phyloP scores from a whole-genome alignment of 2,888 invertebrate species.

The Drosophila picticornis region DNA sequence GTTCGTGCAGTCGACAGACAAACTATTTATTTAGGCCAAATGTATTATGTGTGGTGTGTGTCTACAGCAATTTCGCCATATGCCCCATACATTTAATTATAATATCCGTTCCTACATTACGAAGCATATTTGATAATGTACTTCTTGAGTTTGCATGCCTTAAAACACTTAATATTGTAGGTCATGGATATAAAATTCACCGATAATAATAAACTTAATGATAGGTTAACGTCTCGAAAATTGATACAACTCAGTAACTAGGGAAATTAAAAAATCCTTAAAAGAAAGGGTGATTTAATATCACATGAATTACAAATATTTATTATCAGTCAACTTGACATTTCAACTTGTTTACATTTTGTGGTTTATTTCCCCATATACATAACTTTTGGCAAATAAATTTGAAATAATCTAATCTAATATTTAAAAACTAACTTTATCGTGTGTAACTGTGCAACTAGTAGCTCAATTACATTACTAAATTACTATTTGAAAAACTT shows the following conservation, averaged over 20 bases:
- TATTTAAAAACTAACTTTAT: too few relatives aligned
- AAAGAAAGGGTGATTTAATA: background rate
- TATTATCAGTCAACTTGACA: background rate
- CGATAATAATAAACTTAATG: background rate
- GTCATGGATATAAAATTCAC: background rate
- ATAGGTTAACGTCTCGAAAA: background rate
- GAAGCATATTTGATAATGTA: conserved; percentile 6
- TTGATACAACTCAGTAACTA: background rate
- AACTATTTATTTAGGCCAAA: conserved; percentile 60
- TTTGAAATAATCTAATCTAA: background rate
- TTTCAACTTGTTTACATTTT: background rate
- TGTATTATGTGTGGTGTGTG: conserved; percentile 30
- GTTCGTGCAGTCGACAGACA: conserved; percentile 12
- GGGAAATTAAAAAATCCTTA: background rate
- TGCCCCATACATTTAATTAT: conserved; percentile 41
- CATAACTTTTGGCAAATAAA: background rate
- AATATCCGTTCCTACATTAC: conserved; percentile 7
- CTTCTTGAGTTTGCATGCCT: conserved; percentile 1
- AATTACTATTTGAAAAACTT: background rate
- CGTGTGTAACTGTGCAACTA: background rate
- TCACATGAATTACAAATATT: background rate
- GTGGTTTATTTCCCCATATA: background rate
- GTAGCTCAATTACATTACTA: fast-evolving
- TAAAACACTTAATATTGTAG: background rate
- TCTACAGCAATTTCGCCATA: conserved; percentile 46